phyloP scores from a whole-genome alignment of 2,888 invertebrate genomes.

The Dastarcus helophoroides region DNA sequence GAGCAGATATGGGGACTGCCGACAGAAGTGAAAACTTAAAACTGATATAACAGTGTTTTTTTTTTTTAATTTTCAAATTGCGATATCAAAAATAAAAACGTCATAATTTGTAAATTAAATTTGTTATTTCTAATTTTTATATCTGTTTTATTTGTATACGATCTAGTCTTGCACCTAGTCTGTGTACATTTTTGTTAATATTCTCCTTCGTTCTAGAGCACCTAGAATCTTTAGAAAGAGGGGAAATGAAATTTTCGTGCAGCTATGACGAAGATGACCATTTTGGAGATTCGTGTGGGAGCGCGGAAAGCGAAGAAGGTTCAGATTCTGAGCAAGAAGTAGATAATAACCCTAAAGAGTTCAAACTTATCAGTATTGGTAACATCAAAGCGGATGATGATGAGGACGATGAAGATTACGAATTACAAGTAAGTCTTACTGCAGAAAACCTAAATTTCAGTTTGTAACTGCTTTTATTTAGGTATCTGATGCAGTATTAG shows the following conservation, averaged over 20 bases:
- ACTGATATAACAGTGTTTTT: no score
- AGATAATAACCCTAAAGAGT: conserved; percentile 28
- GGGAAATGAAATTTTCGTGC: conserved; percentile 74
- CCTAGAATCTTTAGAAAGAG: conserved; percentile 70
- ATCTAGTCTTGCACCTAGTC: no score
- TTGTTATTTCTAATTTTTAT: no score
- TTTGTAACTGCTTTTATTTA: conserved; percentile 25
- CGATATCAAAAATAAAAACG: no score
- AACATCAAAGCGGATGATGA: conserved; percentile 35
- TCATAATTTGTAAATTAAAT: no score
- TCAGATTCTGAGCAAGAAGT: conserved; percentile 46
- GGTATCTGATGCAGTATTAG: conserved; percentile 62
- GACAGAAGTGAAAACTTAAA: no score
- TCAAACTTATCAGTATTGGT: conserved; percentile 43
- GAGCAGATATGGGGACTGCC: no score
- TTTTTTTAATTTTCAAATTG: no score
- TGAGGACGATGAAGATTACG: conserved; percentile 39
- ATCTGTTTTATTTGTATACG: no score
- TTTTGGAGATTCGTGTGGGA: conserved; percentile 46
- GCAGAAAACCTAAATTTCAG: neutral
- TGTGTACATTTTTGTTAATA: no score
- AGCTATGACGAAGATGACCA: conserved; percentile 35
- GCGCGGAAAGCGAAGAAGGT: conserved; percentile 57
- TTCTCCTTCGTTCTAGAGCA: conserved; percentile 61
- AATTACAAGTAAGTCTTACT: conserved; percentile 21